Evolutionary conservation across 1,140 invertebrate genomes (phyloP).

Genomic region (Lanistes nyassanus): DNA sequence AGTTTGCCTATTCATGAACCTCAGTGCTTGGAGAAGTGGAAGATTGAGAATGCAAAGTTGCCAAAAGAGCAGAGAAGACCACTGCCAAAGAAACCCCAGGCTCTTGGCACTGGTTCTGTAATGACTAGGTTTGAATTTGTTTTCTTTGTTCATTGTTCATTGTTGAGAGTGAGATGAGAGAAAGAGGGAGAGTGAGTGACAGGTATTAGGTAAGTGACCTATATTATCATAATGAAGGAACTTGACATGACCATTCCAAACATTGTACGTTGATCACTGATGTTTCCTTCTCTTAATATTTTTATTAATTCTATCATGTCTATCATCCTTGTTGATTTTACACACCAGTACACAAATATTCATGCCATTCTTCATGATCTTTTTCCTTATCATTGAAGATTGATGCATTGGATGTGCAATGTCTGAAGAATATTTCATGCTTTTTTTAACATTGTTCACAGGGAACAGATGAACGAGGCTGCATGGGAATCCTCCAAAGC

Average conservation of each 20-base stretch:
- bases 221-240: too few relatives aligned
- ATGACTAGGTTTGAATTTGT: slow-evolving; percentile 19
- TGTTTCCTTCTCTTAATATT: neutral
- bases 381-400: too few relatives aligned
- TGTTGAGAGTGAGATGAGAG: too few relatives aligned
- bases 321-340: neutral
- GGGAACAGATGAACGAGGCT: slow-evolving; percentile 61
- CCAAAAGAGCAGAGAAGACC: slow-evolving; percentile 72
- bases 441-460: slow-evolving; percentile 26
- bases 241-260: too few relatives aligned
- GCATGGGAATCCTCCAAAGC: slow-evolving; percentile 67
- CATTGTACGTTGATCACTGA: neutral
- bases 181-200: too few relatives aligned
- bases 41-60: slow-evolving; percentile 75
- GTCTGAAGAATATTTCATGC: neutral
- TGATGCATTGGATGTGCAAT: neutral
- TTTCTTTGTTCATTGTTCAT: neutral
- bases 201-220: too few relatives aligned
- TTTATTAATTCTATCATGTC: too few relatives aligned
- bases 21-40: slow-evolving; percentile 81
- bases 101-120: slow-evolving; percentile 19
- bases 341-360: neutral
- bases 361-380: neutral
- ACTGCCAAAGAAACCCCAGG: slow-evolving; percentile 73
- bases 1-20: slow-evolving; percentile 81